Base-by-base conservation (phyloP, 2,797 vertebrate species). In the Poecilia wingei region DNA sequence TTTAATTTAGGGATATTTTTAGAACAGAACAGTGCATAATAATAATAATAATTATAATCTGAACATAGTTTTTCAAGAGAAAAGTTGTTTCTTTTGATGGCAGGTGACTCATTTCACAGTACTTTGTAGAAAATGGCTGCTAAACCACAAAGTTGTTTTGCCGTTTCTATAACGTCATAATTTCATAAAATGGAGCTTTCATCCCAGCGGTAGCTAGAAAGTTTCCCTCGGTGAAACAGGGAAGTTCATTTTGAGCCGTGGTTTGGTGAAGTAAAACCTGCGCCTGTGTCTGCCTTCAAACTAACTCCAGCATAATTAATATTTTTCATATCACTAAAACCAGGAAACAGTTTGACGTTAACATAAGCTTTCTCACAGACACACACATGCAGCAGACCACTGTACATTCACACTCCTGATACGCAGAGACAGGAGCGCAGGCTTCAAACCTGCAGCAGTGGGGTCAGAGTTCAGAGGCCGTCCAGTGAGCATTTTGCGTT, bases 371-470 rank as follows among this genome's bases (percentile, higher is more conserved):
- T 69, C 39, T 69, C 89, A 87, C 74, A 28, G 45, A 73, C 77
- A 39, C 28, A 76, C 10, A 80, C 71, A 75, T 0, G 68, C 82
- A 80, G 75, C 77, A 72, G 76, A 33, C 39, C 36, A 13, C 41
- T 25, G 51, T 18, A 25, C 41, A 68, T 68, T 68, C 64, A 68
- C 81, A 72, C 45, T 33, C 5, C 80, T 76, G 68, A 78, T 10
- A 55, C 33, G n/a, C 16, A 28, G 25, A 28, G 12, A 45, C 22
- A 28, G 68, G 41, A 78, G 8, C 76, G 31, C 25, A 64, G 75
- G 73, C 25, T 49, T 33, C 41, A 39, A 39, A 66, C 51, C 46
- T 78, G 82, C 57, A 36, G 90, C 25, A 89, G 89, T 88, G 85
- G 84, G 86, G 76, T 18, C 70, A 76, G 39, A 79, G 61, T 46